phyloP scores from a whole-genome alignment of 1,140 invertebrate genomes.

The Ylistrum balloti region DNA sequence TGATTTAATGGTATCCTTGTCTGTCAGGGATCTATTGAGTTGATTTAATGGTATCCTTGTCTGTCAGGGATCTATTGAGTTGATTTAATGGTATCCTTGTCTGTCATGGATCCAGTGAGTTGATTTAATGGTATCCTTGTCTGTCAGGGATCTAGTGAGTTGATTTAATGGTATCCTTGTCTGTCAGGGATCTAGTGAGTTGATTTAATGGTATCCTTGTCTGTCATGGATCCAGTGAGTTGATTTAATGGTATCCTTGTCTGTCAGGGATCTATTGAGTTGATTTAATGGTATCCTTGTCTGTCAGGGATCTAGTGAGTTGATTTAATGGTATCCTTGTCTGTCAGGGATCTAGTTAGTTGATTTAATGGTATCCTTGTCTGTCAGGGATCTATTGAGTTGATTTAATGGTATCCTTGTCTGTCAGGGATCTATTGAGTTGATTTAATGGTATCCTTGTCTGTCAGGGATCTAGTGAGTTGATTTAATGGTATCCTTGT shows the following conservation, averaged over 20 bases:
- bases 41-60: too few relatives aligned
- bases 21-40: too few relatives aligned
- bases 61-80: too few relatives aligned
- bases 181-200: not conserved
- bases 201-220: not conserved
- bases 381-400: not conserved
- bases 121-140: not conserved
- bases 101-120: not conserved
- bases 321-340: not conserved
- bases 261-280: not conserved
- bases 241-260: not conserved
- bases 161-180: not conserved
- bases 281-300: not conserved
- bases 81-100: too few relatives aligned
- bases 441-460: not conserved
- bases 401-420: too few relatives aligned
- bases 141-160: not conserved
- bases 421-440: not conserved
- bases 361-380: not conserved
- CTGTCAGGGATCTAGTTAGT: not conserved
- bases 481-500: not conserved
- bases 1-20: too few relatives aligned
- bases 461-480: not conserved
- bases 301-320: not conserved
- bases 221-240: not conserved